Base-by-base conservation (phyloP, 2,113 vertebrate species). In the Spilogale gracilis region DNA sequence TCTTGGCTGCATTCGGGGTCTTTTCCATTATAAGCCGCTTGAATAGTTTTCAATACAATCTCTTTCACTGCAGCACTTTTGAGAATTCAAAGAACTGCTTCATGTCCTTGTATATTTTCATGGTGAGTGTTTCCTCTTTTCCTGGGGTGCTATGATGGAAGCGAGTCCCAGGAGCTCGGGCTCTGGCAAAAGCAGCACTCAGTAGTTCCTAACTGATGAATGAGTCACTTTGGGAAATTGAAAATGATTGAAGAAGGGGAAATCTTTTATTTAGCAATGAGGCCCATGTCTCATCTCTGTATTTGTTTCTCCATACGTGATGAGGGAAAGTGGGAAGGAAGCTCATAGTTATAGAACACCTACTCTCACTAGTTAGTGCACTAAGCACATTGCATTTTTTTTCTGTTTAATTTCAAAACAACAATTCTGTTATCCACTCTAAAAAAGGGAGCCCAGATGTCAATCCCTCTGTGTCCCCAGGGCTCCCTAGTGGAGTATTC, bases 71-170 rank as follows among this genome's bases (percentile, higher is more conserved):
- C 30, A 0, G 0, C 4, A 6, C 38, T 32, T 0, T 0, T 4
- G 0, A 0, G 0, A 0, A 0, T 0, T 0, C 0, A 1, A 50
- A 50, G 6, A 10, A 18, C 3, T 96, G 90, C 45, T 0, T 0
- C 13, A 27, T 87, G 76, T 1, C 6, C 12, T 0, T 0, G 0
- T 30, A 14, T 6, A 38, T 95, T 69, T 43, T 97, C 48, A 2
- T 52, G 45, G 97, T 98, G 38, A 91, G 97, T 91, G 1, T 20
- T 58, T 61, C 81, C 27, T 80, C 8, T 45, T 89, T 84, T 67
- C 71, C 27, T 17, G 9, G 38, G 32, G 5, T 52, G 13, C 89
- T 38, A 20, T 38, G 6, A 25, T 54, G 38, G 67, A 54, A 84
- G n/a, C 13, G 84, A 48, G 43, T 32, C 14, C 21, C 0, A 7